Evolutionary conservation across 2,888 invertebrate species (phyloP).

Genomic region (Drosophila lacicola): DNA sequence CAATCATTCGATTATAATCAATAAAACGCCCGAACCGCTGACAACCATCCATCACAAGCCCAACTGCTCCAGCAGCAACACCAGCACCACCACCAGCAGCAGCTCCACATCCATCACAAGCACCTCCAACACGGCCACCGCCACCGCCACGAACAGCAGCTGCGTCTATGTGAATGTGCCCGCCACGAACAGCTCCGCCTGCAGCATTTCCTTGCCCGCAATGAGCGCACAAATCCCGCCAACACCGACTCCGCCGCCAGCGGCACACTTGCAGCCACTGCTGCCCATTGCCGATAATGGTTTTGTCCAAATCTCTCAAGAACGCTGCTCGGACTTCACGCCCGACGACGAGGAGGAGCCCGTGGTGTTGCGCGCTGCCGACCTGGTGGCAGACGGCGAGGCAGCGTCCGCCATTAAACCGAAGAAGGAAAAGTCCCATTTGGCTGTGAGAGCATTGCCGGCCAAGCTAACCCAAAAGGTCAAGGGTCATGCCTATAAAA

Average conservation of each 20-base stretch:
- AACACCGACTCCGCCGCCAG: constrained; percentile 23
- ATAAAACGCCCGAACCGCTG: constrained; percentile 83
- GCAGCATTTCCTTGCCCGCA: constrained; percentile 4
- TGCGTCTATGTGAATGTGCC: constrained; percentile 68
- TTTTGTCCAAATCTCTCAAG: constrained; percentile 83
- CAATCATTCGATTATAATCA: constrained; percentile 85
- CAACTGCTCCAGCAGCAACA: constrained; percentile 15
- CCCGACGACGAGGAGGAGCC: constrained; percentile 85
- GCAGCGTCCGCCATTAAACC: constrained; percentile 56
- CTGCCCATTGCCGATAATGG: constrained; percentile 84
- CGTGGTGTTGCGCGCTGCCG: constrained; percentile 79
- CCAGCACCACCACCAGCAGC: constrained; percentile 20
- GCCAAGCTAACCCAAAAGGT: constrained; percentile 85
- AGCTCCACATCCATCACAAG: constrained; percentile 2
- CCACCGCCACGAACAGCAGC: constrained; percentile 11
- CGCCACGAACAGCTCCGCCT: constrained; percentile 20
- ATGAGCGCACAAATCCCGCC: constrained; percentile 14
- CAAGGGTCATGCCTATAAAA: constrained; percentile 83
- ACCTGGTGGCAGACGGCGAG: constrained; percentile 56
- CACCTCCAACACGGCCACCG: constrained; percentile 5
- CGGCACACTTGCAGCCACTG: constrained; percentile 64
- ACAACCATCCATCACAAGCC: constrained; percentile 19
- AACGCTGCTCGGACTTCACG: constrained; percentile 83
- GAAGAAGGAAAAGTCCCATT: constrained; percentile 84
- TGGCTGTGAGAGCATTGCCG: constrained; percentile 83